Evolutionary conservation across 2,113 vertebrate species (phyloP), one percentile per base, ranked within the genome.

Genomic region (Oriolus oriolus): DNA sequence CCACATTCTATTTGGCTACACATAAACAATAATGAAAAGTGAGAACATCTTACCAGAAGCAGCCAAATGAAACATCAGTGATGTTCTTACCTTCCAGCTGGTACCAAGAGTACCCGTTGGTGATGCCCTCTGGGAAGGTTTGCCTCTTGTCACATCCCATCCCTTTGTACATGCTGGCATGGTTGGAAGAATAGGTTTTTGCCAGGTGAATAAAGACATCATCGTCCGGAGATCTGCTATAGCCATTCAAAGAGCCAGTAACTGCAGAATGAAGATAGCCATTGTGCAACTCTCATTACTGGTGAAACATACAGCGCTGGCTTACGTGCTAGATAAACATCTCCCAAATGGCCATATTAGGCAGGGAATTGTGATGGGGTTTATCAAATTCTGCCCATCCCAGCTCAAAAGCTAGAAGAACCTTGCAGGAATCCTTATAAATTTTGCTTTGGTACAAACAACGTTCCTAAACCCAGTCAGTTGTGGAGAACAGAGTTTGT

Each of bases 131-230:
- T 5, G 28, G 73, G 96, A 99, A 99, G 26, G 65, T 73, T 3
- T 80, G 65, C 18, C 37, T 95, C 52, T 75, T 98, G 7, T 71
- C 53, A 96, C 99, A 99, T 10, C 53, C 23, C 2, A 65, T 86
- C 5, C 98, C 98, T 7, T 71, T 96, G 71, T 97, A 94, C 99
- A 99, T 99, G 76, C 87, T 96, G 73, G 84, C 95, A 66, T 99
- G 99, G 88, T 94, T 98, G 44, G 90, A 94, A 42, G 99, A 98
- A 37, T 99, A 99, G 39, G 98, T 98, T 83, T 98, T 98, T 42
- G 99, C 98, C 92, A 99, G 98, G 92, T 99, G 97, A 33, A 98
- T 65, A 27, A 99, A 99, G 74, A 99, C 98, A 31, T 99, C 99
- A 23, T 99, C 90, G 12, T 99, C 99, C 3, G 98, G 98, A 70